These are phyloP conservation scores for Hypanus sabinus DNA, from an alignment of 2,113 vertebrate genomes.

Conservation along the genomic window DNA sequence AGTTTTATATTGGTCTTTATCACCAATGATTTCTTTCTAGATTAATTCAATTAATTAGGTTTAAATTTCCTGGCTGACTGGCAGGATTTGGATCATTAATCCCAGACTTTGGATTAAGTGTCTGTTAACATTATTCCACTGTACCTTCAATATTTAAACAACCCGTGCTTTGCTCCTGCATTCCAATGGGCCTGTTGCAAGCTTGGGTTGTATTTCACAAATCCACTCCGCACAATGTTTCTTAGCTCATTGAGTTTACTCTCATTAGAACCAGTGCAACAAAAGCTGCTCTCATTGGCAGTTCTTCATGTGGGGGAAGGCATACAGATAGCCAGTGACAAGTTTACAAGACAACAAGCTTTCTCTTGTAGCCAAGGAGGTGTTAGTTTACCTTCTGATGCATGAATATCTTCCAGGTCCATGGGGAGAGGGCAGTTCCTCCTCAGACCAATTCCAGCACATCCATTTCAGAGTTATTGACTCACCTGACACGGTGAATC, in stretches of 20 bases:
- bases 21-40: too few relatives aligned
- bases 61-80: too few relatives aligned
- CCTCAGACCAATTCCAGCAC: not conserved
- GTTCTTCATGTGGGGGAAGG: not conserved
- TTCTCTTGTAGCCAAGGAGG: not conserved
- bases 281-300: not conserved
- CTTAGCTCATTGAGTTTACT: not conserved
- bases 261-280: not conserved
- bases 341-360: not conserved
- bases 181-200: not conserved
- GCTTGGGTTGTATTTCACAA: not conserved
- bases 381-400: not conserved
- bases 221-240: not conserved
- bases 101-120: too few relatives aligned
- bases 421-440: not conserved
- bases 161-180: not conserved
- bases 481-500: not conserved
- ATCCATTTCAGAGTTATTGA: not conserved
- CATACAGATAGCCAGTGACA: not conserved
- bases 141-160: not conserved
- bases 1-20: too few relatives aligned
- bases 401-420: not conserved
- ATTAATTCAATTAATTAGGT: too few relatives aligned
- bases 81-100: too few relatives aligned
- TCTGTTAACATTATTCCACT: too few relatives aligned